Evolutionary conservation across 2,113 vertebrate species (phyloP), one percentile per base, ranked within the genome.

Genomic region (Herpetotheres cachinnans): DNA sequence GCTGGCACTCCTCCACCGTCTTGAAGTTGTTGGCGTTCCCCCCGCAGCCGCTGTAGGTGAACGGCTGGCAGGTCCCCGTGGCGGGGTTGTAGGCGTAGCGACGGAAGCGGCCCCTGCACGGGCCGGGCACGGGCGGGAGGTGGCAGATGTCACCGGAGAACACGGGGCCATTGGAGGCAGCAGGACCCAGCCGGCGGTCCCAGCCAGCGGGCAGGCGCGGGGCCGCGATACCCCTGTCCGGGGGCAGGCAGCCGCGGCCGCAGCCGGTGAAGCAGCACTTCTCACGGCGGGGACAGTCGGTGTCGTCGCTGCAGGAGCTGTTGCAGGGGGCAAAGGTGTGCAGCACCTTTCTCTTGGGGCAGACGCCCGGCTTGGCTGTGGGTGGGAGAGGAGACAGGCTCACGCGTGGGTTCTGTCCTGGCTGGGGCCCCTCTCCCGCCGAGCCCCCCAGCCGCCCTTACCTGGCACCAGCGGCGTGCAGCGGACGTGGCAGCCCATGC

Each of bases 401-500:
- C 18, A 11, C 18, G 3, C 3, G 4, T 1, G 7, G 29, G 44
- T 22, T 50, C 50, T 29, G 65, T 38, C 49, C 78, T 34, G 34
- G 36, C 56, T 3, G 1, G 0, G 0, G 27, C 46, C 27, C 46
- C 47, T 3, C 44, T 86, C 46, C 58, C 16, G 2, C 32, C 6
- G 0, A 63, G 14, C 21, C 13, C 34, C 22, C 54, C 1, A 2
- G 40, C 21, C 4, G 0, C 69, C 32, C 70, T 63, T 50, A 92
- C 90, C 63, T 88, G 32, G 36, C 63, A 70, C 27, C 0, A 11
- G 22, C 12, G 0, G 0, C 16, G 0, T 0, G 32, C 84, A 92
- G 1, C 0, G 6, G 18, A 70, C 1, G 2, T 1, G 16, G 63
- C 84, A 87, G 70, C n/a, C 61, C 6, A 8, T 4, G 77, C 0